phyloP scores from a whole-genome alignment of 2,113 vertebrate species.

The Eupsittula cactorum region DNA sequence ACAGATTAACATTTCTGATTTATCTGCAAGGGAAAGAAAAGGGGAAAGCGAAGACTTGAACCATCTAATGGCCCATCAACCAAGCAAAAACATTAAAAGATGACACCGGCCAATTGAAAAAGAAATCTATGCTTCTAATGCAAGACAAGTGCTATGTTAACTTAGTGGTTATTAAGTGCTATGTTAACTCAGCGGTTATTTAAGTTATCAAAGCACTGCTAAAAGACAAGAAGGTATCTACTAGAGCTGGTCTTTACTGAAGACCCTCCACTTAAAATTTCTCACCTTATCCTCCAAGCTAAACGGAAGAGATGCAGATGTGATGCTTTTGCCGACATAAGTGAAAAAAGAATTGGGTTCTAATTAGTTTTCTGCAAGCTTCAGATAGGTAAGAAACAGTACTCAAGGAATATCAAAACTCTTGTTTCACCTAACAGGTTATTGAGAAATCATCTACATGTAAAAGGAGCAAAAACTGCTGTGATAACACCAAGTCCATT shows the following conservation, averaged over 20 bases:
- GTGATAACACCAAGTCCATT: not conserved
- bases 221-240: not conserved
- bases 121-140: not conserved
- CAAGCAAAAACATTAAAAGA: not conserved
- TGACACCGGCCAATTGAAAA: not conserved
- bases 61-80: not conserved
- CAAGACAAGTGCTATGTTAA: not conserved
- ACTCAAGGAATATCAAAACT: not conserved
- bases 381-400: not conserved
- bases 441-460: not conserved
- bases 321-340: not conserved
- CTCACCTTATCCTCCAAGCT: not conserved
- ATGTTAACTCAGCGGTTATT: not conserved
- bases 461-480: not conserved
- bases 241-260: not conserved
- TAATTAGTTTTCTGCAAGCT: not conserved
- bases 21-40: not conserved
- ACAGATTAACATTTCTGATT: not conserved
- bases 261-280: not conserved
- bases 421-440: not conserved
- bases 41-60: not conserved
- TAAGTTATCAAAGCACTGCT: not conserved
- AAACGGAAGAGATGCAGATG: not conserved
- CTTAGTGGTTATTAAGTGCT: not conserved
- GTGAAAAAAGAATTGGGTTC: not conserved